phyloP scores from a whole-genome alignment of 2,113 vertebrate genomes.

The Sander vitreus region DNA sequence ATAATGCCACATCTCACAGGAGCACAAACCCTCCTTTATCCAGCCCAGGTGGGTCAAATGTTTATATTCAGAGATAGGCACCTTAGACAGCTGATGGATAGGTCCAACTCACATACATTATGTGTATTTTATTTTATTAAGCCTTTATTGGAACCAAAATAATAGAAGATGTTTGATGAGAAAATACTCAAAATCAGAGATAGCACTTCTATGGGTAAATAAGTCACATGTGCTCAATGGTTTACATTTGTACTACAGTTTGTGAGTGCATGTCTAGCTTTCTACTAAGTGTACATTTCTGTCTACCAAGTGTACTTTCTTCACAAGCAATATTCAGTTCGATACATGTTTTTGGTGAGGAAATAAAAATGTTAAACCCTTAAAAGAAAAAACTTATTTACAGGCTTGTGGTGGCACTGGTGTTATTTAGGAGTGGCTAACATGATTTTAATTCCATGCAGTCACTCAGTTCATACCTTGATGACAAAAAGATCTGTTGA shows the following conservation, averaged over 20 bases:
- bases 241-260: constrained; percentile 71
- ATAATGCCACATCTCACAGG: constrained; percentile 59
- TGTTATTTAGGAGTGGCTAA: constrained; percentile 50
- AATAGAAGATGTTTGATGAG: constrained; percentile 44
- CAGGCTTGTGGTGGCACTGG: constrained; percentile 64
- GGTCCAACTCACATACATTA: constrained; percentile 70
- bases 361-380: constrained; percentile 49
- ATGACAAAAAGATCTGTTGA: constrained; percentile 40
- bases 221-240: constrained; percentile 68
- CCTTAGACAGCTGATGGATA: constrained; percentile 72
- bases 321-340: constrained; percentile 65
- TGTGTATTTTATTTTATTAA: constrained; percentile 18
- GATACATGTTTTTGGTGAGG: constrained; percentile 63
- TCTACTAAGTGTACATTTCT: constrained; percentile 64
- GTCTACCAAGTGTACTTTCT: constrained; percentile 64
- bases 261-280: constrained; percentile 65
- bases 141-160: constrained; percentile 48
- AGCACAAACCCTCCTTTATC: constrained; percentile 37
- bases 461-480: constrained; percentile 48
- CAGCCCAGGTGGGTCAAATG: constrained; percentile 29
- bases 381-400: constrained; percentile 30
- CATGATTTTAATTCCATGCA: constrained; percentile 42
- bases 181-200: constrained; percentile 55
- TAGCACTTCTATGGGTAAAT: constrained; percentile 48
- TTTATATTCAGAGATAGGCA: constrained; percentile 65